These are phyloP conservation scores for Asbolus verrucosus DNA, from an alignment of 1,140 invertebrate genomes.

Conservation along the genomic window DNA sequence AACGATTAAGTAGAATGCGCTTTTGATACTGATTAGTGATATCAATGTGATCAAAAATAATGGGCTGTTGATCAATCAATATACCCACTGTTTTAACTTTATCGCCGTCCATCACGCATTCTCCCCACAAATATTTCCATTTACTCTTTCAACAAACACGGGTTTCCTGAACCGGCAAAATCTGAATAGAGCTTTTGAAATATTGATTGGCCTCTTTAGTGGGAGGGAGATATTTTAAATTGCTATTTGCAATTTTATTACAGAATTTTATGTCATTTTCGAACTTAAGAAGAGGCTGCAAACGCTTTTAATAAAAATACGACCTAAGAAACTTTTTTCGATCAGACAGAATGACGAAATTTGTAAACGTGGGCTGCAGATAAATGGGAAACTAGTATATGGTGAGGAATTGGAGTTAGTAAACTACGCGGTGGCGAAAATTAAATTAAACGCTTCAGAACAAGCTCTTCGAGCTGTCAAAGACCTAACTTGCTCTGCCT, in stretches of 20 bases:
- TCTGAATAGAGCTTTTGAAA: slow-evolving; percentile 14
- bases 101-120: slow-evolving; percentile 1
- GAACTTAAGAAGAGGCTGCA: neutral
- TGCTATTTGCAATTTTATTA: neutral
- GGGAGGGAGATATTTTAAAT: slow-evolving; percentile 5
- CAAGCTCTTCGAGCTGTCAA: slow-evolving; percentile 37
- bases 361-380: slow-evolving; percentile 8
- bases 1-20: no score
- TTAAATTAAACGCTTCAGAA: slow-evolving; percentile 41
- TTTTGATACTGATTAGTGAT: no score
- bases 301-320: neutral
- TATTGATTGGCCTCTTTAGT: slow-evolving; percentile 17
- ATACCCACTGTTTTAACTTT: slow-evolving; percentile 3
- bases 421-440: slow-evolving; percentile 35
- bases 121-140: slow-evolving; percentile 1
- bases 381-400: slow-evolving; percentile 29
- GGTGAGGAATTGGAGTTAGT: slow-evolving; percentile 22
- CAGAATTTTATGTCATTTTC: neutral
- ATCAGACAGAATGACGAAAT: slow-evolving; percentile 2
- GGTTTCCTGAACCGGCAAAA: slow-evolving; percentile 13
- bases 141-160: slow-evolving; percentile 11
- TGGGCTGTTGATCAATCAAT: neutral
- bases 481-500: slow-evolving; percentile 39
- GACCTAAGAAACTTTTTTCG: slow-evolving; percentile 3
- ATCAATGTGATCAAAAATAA: neutral